Conservation (phyloP, 2,797 vertebrate genomes). For the Yasuhikotakia modesta region DNA sequence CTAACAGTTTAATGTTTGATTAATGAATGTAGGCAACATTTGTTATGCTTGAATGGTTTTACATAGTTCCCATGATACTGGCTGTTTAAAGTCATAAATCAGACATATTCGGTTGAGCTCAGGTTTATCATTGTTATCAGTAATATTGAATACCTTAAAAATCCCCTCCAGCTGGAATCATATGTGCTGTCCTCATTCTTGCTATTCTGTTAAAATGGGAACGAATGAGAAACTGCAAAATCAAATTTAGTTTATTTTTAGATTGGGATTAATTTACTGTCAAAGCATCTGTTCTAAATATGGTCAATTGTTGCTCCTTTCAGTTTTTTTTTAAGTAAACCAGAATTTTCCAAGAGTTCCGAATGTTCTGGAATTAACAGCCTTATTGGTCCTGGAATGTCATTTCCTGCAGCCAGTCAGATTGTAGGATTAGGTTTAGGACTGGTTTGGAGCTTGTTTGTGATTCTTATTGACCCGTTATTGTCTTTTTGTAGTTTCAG, state of each 20-base stretch:
- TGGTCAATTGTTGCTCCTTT: slow-evolving; percentile 45
- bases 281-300: slow-evolving; percentile 45
- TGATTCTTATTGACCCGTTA: too few species aligned
- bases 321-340: slow-evolving; percentile 27
- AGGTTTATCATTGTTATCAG: slow-evolving; percentile 28
- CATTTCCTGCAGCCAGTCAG: too few species aligned
- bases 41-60: slow-evolving; percentile 28
- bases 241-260: slow-evolving; percentile 60
- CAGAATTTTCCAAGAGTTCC: neutral
- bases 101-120: slow-evolving; percentile 10
- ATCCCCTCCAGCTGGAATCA: slow-evolving; percentile 8
- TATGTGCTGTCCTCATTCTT: slow-evolving; percentile 61
- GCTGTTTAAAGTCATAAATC: slow-evolving; percentile 28
- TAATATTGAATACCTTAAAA: slow-evolving; percentile 34
- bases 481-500: too few species aligned
- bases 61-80: neutral
- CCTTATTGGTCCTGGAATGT: neutral
- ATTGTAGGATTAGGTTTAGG: too few species aligned
- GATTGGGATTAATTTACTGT: slow-evolving; percentile 64
- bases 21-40: slow-evolving; percentile 23
- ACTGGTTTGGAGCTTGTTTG: too few species aligned
- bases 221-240: slow-evolving; percentile 61
- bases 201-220: slow-evolving; percentile 57
- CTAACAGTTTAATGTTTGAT: slow-evolving; percentile 41
- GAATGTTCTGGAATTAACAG: neutral